Evolutionary conservation across 2,888 invertebrate genomes (phyloP).

Genomic region (Altica lythri): DNA sequence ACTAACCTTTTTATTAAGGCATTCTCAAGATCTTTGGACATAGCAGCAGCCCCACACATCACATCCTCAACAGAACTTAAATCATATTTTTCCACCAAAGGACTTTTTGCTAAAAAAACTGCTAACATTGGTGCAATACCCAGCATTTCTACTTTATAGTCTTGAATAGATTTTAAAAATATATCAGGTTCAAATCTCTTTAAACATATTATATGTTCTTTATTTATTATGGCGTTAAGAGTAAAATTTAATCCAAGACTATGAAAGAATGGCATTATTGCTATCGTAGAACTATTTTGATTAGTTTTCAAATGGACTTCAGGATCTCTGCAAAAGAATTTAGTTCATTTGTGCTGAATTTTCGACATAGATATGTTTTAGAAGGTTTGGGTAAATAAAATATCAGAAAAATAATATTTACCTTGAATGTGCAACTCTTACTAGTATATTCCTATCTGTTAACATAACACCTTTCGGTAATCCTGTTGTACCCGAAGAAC

Average conservation of each 20-base stretch:
- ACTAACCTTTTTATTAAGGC: constrained; percentile 62
- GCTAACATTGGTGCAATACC: constrained; percentile 81
- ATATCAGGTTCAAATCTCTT: constrained; percentile 53
- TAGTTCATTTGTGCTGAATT: neutral
- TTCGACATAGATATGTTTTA: neutral
- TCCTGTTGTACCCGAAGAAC: constrained; percentile 74
- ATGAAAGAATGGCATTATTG: constrained; percentile 45
- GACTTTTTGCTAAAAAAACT: constrained; percentile 80
- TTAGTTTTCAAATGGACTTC: neutral
- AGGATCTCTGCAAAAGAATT: constrained; percentile 36
- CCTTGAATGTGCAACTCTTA: constrained; percentile 30
- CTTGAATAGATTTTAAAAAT: constrained; percentile 73
- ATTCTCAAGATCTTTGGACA: constrained; percentile 70
- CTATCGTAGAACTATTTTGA: constrained; percentile 19
- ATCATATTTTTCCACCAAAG: constrained; percentile 74
- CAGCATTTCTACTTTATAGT: constrained; percentile 68
- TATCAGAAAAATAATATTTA: constrained; percentile 11
- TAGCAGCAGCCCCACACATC: constrained; percentile 79
- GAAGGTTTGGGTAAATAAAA: neutral
- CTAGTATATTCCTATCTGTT: constrained; percentile 61
- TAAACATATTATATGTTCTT: constrained; percentile 39
- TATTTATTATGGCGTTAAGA: constrained; percentile 29
- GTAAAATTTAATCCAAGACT: constrained; percentile 40
- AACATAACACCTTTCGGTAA: constrained; percentile 70
- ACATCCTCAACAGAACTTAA: constrained; percentile 69